Evolutionary conservation across 2,113 vertebrate genomes (phyloP), one percentile per base, ranked within the genome.

Genomic region (Oxyruncus cristatus): DNA sequence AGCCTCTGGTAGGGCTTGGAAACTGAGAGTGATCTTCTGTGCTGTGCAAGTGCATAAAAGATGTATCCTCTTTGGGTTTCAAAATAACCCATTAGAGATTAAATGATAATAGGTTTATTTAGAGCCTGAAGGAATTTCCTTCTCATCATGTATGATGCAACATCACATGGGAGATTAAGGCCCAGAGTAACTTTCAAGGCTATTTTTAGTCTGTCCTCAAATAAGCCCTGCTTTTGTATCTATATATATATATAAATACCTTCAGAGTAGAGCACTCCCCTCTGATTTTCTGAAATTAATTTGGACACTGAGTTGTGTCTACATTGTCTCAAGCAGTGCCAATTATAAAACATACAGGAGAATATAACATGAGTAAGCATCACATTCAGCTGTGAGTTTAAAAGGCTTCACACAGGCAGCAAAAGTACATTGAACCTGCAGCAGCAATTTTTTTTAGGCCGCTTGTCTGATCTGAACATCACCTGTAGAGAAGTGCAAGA

Each of bases 91-190:
- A 41, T 74, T 68, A 55, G 75, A 89, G 92, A 95, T 97, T 97
- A 97, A 95, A 95, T 92, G 91, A 89, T 95, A 95, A 95, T 87
- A 91, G 85, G 83, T 94, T 97, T 97, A 97, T 96, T 91, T 71
- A 92, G 68, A 87, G 89, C 82, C 53, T 71, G 58, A 37, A 94
- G 93, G 88, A 85, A 91, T 85, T 95, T 95, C 62, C 92, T 95
- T 92, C 92, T 95, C 75, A 65, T 94, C 95, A 90, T 7, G 23
- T 88, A 44, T 63, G 89, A 92, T 93, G 89, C 70, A 90, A 86
- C 11, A 5, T 85, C 91, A 88, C 92, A 52, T 80, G 76, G 88
- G 80, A 95, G 94, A 97, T 95, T 96, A 95, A 91, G 96, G 63
- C 73, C 67, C 84, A 81, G 82, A 90, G 73, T 93, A 93, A 92